Base-by-base conservation (phyloP, 2,113 vertebrate genomes). In the Sapayoa aenigma region DNA sequence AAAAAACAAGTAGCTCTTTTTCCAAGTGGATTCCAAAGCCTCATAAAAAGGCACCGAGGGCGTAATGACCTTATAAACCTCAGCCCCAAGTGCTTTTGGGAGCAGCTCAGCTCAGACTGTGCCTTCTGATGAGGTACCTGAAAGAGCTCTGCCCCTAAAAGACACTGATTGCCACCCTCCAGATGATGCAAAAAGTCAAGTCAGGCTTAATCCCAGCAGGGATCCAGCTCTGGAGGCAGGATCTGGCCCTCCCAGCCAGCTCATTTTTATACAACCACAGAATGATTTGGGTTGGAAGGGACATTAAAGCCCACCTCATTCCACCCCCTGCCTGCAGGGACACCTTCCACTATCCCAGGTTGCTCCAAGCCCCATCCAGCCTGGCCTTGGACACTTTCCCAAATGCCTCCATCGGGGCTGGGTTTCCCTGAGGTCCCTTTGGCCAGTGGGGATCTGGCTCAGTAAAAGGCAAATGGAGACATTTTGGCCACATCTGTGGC, bases 351-450 rank as follows among this genome's bases (percentile, higher is more conserved):
- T 12, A 5, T 0, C 9, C n/a, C 67, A 49, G 58, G 11, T 2
- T 10, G 20, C 42, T 88, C 35, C 66, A 41, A 39, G 20, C 39
- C 17, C 17, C 8, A 1, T 35, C 41, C 35, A 8, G 4, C 2
- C 27, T 69, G 49, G 5, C 52, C 12, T 30, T 7, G 41, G 30
- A 14, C 41, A 42, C 20, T 33, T 20, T 9, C 46, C 84, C 90
- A 31, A 35, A n/a, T 4, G 3, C 56, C 55, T 3, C 46, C 1
- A 0, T 0, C 2, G 2, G 42, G 20, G 47, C 44, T 19, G 78
- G 28, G 67, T 8, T 68, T 6, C 33, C 31, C 47, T 2, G 11
- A 49, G 44, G 49, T 50, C 14, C 56, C 41, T 37, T 62, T 0
- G 4, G 41, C 30, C 2, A 0, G 49, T 4, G 30, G n/a, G 35